Percentiles rank a stretch among this genome's conserved stretches.
These are phyloP conservation scores for Crotalus tigris DNA, from an alignment of 2,113 vertebrate species.

Conservation along the genomic window DNA sequence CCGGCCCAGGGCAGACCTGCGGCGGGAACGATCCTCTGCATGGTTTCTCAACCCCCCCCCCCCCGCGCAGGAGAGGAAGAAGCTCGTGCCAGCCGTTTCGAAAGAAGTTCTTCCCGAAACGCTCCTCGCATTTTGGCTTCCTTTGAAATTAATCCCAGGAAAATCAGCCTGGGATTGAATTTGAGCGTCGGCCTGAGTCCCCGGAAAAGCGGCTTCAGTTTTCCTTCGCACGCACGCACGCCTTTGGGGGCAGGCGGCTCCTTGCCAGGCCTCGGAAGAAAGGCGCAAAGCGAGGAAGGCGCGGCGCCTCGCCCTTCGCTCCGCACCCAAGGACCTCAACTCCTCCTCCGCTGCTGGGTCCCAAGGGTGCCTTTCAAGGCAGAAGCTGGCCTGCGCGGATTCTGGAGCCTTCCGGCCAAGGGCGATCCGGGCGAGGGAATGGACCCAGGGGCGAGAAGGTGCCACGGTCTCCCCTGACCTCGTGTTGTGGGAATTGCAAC, in stretches of 20 bases:
- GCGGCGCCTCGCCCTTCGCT: conserved; percentile 36
- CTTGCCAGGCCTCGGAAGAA: neutral
- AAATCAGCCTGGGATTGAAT: neutral
- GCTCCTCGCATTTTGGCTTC: neutral
- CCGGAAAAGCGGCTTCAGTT: neutral
- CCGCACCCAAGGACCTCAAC: conserved; percentile 33
- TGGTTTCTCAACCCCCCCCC: neutral
- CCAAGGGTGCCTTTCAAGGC: conserved; percentile 45
- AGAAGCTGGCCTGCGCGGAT: conserved; percentile 18
- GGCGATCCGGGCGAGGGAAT: conserved; percentile 60
- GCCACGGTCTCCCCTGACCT: conserved; percentile 56
- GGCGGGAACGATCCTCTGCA: neutral
- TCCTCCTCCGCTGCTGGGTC: conserved; percentile 31
- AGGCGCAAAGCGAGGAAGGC: neutral
- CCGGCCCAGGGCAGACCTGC: neutral
- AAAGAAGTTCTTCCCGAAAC: neutral
- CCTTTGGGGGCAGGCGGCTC: neutral
- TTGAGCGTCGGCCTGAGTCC: no score
- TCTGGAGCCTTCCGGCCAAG: conserved; percentile 43
- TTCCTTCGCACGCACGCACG: neutral
- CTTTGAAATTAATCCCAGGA: neutral
- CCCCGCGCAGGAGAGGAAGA: neutral
- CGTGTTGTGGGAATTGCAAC: conserved; percentile 59
- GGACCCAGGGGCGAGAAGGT: conserved; percentile 60
- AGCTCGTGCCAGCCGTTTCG: neutral